These are phyloP conservation scores for Pogonocherus hispidulus DNA, from an alignment of 2,888 invertebrate species.

Conservation along the genomic window DNA sequence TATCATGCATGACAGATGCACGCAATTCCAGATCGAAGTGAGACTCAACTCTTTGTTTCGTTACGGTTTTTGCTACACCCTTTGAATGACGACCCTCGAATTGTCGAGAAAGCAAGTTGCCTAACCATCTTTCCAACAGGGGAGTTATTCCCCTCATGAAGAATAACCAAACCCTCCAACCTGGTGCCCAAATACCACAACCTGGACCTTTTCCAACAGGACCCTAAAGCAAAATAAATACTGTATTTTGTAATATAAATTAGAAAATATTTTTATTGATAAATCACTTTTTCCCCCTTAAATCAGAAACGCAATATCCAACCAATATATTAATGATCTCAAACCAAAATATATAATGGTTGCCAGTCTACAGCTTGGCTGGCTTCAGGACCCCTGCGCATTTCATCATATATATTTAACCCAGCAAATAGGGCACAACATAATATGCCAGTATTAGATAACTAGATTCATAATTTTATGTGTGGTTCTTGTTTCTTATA, in stretches of 20 bases:
- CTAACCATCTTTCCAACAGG: constrained; percentile 97
- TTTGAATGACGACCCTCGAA: constrained; percentile 99
- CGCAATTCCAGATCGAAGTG: constrained; percentile 99
- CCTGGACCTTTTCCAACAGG: constrained; percentile 99
- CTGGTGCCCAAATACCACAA: constrained; percentile 98
- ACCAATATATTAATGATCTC: constrained; percentile 53
- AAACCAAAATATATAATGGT: constrained; percentile 52
- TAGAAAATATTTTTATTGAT: too few relatives aligned
- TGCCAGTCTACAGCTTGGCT: constrained; percentile 56
- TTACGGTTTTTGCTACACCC: constrained; percentile 99
- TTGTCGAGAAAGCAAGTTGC: constrained; percentile 97
- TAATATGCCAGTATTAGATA: too few relatives aligned
- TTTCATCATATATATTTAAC: constrained; percentile 39
- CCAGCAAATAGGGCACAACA: too few relatives aligned
- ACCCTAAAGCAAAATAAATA: constrained; percentile 82
- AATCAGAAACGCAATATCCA: constrained; percentile 51
- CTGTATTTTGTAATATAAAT: too few relatives aligned
- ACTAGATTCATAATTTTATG: too few relatives aligned
- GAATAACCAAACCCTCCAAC: constrained; percentile 99
- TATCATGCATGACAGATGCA: constrained; percentile 97
- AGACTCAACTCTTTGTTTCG: constrained; percentile 99
- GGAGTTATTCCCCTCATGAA: constrained; percentile 99
- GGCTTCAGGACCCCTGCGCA: constrained; percentile 58
- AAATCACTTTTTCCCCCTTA: too few relatives aligned
- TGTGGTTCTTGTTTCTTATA: too few relatives aligned